phyloP scores from a whole-genome alignment of 2,888 invertebrate genomes.

The Ceriagrion tenellum region DNA sequence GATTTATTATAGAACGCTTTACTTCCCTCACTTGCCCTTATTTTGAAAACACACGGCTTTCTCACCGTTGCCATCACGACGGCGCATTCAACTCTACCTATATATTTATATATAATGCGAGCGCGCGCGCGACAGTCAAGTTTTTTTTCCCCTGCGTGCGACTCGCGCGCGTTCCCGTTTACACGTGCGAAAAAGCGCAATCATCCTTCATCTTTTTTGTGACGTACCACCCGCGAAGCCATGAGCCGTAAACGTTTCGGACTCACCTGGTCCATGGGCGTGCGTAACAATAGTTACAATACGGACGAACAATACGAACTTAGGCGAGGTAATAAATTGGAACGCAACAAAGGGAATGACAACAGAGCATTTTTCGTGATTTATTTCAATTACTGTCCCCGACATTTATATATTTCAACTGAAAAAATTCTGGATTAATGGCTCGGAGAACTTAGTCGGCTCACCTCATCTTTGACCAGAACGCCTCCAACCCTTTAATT shows the following conservation, averaged over 20 bases:
- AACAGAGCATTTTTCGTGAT: no score
- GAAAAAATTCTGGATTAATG: no score
- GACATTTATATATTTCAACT: no score
- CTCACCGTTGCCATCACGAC: neutral
- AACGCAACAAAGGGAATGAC: no score
- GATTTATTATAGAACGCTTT: neutral
- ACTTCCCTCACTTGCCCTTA: neutral
- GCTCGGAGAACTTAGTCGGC: no score
- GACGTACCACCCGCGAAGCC: neutral
- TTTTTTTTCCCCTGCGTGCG: neutral
- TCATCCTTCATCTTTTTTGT: neutral
- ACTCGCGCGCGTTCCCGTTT: neutral
- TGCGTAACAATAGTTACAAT: no score
- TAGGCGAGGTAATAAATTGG: no score
- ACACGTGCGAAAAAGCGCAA: neutral
- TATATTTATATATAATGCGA: neutral
- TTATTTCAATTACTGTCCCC: no score
- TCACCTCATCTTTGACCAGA: no score
- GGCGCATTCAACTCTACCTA: neutral
- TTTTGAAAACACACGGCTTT: neutral
- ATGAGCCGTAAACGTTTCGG: neutral
- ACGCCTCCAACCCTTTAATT: no score
- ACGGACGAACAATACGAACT: no score
- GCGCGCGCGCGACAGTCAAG: neutral
- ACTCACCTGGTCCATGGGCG: neutral